Evolutionary conservation across 2,888 invertebrate species (phyloP).

Genomic region (Bursaphelenchus okinawaensis): DNA sequence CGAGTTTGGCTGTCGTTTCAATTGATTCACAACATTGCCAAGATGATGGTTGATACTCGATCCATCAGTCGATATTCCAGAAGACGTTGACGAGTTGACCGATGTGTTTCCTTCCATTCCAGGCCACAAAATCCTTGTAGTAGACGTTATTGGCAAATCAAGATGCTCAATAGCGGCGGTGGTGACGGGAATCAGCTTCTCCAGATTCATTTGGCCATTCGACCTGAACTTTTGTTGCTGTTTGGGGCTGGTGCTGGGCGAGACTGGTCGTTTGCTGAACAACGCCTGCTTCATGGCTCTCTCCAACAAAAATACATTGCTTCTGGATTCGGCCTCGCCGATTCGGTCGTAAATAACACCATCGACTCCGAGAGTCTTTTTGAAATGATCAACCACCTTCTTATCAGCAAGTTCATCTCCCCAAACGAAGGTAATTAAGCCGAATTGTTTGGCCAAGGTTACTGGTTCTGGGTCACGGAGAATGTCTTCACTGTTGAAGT

Average conservation of each 20-base stretch:
- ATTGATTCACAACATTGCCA: neutral
- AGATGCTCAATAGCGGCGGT: constrained; percentile 11
- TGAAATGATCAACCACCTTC: constrained; percentile 76
- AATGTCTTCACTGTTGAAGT: constrained; percentile 83
- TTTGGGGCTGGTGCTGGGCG: constrained; percentile 6
- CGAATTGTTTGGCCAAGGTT: constrained; percentile 68
- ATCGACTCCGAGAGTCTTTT: constrained; percentile 83
- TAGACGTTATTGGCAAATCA: constrained; percentile 7
- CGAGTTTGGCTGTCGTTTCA: neutral
- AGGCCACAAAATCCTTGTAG: neutral
- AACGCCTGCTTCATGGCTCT: constrained; percentile 43
- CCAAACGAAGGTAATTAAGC: constrained; percentile 89
- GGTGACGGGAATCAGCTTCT: neutral
- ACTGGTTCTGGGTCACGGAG: constrained; percentile 69
- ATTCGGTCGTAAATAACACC: constrained; percentile 86
- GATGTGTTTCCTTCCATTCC: neutral
- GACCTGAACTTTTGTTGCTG: neutral
- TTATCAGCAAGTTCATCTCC: constrained; percentile 73
- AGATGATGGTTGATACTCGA: neutral
- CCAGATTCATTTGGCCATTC: constrained; percentile 6
- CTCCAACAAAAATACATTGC: constrained; percentile 53
- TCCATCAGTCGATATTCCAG: constrained; percentile 10
- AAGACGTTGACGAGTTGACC: constrained; percentile 8
- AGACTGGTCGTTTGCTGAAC: constrained; percentile 15
- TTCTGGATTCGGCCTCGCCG: constrained; percentile 47